Conservation (phyloP, 2,113 vertebrate genomes). For the Centrocercus urophasianus region DNA sequence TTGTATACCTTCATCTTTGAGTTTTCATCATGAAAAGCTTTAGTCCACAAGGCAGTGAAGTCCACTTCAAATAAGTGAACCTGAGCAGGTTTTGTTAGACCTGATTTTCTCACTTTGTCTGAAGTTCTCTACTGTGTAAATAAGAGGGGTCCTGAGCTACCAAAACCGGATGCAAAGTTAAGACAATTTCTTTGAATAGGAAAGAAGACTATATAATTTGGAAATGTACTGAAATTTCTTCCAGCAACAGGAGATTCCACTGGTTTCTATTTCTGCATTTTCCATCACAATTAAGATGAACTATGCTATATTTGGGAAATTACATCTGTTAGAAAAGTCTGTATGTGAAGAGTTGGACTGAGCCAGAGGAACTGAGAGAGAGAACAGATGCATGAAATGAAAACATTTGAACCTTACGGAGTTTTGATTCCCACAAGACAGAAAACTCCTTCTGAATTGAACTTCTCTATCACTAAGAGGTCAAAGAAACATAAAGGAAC, state of each 20-base stretch:
- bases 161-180: not conserved
- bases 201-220: not conserved
- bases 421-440: not conserved
- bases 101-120: not conserved
- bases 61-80: not conserved
- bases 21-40: not conserved
- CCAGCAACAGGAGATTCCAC: not conserved
- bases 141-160: not conserved
- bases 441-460: not conserved
- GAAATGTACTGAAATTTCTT: not conserved
- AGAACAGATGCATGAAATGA: not conserved
- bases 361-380: not conserved
- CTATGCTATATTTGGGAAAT: not conserved
- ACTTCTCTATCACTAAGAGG: not conserved
- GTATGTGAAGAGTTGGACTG: not conserved
- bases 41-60: not conserved
- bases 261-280: conserved; percentile 7
- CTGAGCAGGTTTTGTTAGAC: not conserved
- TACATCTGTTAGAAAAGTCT: not conserved
- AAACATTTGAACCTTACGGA: not conserved
- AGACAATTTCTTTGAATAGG: not conserved
- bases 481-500: not conserved
- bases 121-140: not conserved
- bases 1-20: not conserved
- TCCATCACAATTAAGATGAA: not conserved